A percentile compares a stretch with the other conserved stretches of the same genome.
These are phyloP conservation scores for Glandiceps talaboti DNA, from an alignment of 53 echinoderm and acorn worm species.

Conservation along the genomic window DNA sequence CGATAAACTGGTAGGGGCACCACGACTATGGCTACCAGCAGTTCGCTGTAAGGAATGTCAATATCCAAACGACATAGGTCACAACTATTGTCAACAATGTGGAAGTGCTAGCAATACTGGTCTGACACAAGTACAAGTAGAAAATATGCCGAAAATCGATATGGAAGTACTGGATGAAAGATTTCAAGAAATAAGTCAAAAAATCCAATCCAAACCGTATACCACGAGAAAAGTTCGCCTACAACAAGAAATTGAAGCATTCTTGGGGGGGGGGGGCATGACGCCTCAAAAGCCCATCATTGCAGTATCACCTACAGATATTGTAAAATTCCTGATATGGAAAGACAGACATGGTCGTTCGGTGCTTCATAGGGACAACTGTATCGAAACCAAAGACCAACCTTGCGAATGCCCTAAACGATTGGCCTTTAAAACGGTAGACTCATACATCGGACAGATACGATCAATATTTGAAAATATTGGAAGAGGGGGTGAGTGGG, in stretches of 20 bases:
- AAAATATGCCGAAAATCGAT: not conserved
- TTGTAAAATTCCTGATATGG: not conserved
- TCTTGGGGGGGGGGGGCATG: not conserved
- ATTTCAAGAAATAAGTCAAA: not conserved
- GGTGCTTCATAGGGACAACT: not conserved
- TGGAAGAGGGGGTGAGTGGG: not conserved
- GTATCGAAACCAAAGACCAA: not conserved
- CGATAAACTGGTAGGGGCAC: not conserved
- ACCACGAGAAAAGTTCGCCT: not conserved
- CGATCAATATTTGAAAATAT: not conserved
- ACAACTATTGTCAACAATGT: not conserved
- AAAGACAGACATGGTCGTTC: not conserved
- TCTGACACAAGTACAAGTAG: not conserved
- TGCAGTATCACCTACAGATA: not conserved
- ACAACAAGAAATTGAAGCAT: not conserved
- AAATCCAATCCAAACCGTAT: not conserved
- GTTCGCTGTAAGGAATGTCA: not conserved
- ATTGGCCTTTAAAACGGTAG: constrained; percentile 10
- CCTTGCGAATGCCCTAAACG: not conserved
- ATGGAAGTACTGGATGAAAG: not conserved
- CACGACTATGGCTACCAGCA: not conserved
- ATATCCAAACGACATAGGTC: not conserved
- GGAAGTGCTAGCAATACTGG: not conserved
- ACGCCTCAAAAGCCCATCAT: not conserved
- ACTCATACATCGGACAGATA: constrained; percentile 17